Evolutionary conservation across 2,113 vertebrate genomes (phyloP).

Genomic region (Nymphicus hollandicus): DNA sequence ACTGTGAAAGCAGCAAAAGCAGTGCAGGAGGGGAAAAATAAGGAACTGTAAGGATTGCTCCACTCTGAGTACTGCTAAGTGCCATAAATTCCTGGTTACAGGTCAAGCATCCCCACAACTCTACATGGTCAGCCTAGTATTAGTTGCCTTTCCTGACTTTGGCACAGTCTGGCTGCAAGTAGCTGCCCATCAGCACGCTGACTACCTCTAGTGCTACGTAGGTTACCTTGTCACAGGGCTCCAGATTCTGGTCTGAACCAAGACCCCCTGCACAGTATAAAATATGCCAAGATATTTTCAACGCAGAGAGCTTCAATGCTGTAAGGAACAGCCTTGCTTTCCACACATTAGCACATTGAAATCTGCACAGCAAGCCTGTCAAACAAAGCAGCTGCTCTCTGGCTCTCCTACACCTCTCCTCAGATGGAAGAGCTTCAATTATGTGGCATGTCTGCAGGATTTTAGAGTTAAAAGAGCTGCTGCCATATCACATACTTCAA

Average conservation of each 20-base stretch:
- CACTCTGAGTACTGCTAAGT: neutral
- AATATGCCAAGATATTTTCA: neutral
- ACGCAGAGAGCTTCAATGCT: neutral
- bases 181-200: neutral
- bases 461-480: neutral
- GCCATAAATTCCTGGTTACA: neutral
- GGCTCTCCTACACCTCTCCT: neutral
- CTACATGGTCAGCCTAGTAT: neutral
- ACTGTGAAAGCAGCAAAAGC: neutral
- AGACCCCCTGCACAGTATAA: neutral
- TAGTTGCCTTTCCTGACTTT: fast-evolving
- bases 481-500: neutral
- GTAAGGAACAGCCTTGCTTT: neutral
- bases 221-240: neutral
- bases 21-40: neutral
- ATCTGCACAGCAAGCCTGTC: neutral
- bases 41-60: too few species aligned
- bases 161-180: neutral
- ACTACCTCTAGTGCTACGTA: fast-evolving
- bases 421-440: neutral
- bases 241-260: fast-evolving
- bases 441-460: neutral
- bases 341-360: neutral
- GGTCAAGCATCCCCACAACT: neutral
- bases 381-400: conserved; percentile 11